A percentile compares a stretch with the other conserved stretches of the same genome.
Evolutionary conservation across 1,140 invertebrate species (phyloP).

Genomic region (Kradibia gibbosae): DNA sequence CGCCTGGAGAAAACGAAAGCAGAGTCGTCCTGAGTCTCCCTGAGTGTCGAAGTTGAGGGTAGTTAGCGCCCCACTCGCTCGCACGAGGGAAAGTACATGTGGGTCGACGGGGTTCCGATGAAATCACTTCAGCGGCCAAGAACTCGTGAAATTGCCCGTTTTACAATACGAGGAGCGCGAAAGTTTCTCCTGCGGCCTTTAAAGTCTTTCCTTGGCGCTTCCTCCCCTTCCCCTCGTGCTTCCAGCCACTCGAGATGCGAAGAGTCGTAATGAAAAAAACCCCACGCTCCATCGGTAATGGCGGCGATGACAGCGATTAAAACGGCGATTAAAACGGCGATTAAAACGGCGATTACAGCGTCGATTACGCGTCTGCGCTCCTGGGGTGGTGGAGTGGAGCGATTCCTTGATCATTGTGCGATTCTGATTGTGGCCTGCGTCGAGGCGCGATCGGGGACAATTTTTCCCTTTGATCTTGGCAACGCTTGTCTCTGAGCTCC

Average conservation of each 20-base stretch:
- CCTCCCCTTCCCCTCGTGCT: not conserved
- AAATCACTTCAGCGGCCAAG: constrained; percentile 69
- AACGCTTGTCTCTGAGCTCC: not conserved
- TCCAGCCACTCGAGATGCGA: not conserved
- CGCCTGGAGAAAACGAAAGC: constrained; percentile 24
- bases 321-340: not conserved
- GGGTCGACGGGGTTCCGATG: constrained; percentile 38
- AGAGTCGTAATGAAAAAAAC: not conserved
- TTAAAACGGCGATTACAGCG: not conserved
- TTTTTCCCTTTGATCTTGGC: not conserved
- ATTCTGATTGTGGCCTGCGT: not conserved
- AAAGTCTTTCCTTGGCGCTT: not conserved
- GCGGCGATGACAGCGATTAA: not conserved
- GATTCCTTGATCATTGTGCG: not conserved
- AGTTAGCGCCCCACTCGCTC: constrained; percentile 63
- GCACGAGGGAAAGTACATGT: not conserved
- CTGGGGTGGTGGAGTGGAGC: not conserved
- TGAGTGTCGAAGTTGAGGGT: constrained; percentile 62
- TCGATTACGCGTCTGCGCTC: not conserved
- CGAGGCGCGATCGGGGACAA: not conserved
- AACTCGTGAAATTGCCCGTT: constrained; percentile 71
- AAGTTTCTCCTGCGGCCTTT: not conserved
- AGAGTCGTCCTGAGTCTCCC: constrained; percentile 52
- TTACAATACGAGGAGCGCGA: constrained; percentile 34
- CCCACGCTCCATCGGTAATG: not conserved